Percentiles rank a stretch among this genome's conserved stretches.
Evolutionary conservation across 2,113 vertebrate genomes (phyloP).

Genomic region (Hemichromis elongatus): DNA sequence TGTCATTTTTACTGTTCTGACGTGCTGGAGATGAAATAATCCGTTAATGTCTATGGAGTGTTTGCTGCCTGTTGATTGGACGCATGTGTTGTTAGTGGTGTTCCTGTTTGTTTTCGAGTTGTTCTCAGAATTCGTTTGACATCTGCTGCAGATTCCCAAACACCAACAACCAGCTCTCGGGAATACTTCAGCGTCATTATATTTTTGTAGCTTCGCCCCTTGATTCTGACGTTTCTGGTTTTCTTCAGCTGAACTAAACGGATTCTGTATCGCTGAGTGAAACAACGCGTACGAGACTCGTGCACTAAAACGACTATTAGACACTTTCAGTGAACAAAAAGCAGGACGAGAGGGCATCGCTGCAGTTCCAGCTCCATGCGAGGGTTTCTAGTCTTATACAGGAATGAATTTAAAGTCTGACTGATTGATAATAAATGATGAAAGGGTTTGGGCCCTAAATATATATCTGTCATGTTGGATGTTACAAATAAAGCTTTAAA

Average conservation of each 20-base stretch:
- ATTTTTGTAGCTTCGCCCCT: neutral
- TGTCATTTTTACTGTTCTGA: neutral
- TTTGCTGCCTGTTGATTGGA: neutral
- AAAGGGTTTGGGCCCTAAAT: neutral
- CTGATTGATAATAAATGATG: neutral
- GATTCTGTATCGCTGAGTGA: neutral
- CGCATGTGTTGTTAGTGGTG: neutral
- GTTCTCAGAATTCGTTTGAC: neutral
- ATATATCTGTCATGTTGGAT: neutral
- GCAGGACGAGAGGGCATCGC: neutral
- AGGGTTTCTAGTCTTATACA: neutral
- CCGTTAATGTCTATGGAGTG: neutral
- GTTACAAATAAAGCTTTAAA: too few species aligned
- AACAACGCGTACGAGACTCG: neutral
- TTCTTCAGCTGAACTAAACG: fast-evolving
- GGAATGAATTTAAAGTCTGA: fast-evolving
- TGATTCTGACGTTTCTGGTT: neutral
- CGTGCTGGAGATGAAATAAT: neutral
- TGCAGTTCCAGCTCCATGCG: fast-evolving
- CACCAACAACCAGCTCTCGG: neutral
- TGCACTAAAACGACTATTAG: neutral
- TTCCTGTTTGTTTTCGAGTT: neutral
- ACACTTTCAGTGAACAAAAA: neutral
- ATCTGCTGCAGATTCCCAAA: neutral
- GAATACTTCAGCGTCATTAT: fast-evolving